Conservation (phyloP, 2,888 invertebrate species). For the Polyploca ridens region DNA sequence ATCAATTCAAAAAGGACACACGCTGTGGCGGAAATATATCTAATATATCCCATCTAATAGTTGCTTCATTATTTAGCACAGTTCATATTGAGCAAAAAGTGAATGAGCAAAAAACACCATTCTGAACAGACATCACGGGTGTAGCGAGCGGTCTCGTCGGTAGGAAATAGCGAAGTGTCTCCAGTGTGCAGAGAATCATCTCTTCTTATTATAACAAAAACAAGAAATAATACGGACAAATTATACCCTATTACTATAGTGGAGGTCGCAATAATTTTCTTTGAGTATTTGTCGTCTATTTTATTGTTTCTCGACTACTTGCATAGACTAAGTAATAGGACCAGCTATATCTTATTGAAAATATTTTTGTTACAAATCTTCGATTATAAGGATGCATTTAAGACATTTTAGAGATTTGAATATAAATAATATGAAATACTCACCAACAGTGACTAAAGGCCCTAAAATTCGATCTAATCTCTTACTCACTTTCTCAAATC, state of each 20-base stretch:
- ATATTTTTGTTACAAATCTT: too few relatives aligned
- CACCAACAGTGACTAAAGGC: too few relatives aligned
- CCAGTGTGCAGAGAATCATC: slow-evolving; percentile 4
- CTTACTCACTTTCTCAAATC: too few relatives aligned
- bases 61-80: slow-evolving; percentile 32
- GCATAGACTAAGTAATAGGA: too few relatives aligned
- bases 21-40: slow-evolving; percentile 40
- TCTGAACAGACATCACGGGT: neutral
- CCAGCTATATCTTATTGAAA: too few relatives aligned
- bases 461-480: too few relatives aligned
- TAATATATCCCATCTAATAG: slow-evolving; percentile 45
- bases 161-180: slow-evolving; percentile 3
- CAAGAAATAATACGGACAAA: slow-evolving; percentile 1
- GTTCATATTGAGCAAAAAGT: slow-evolving; percentile 30
- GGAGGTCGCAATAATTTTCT: neutral
- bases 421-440: too few relatives aligned
- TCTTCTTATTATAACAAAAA: neutral
- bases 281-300: neutral
- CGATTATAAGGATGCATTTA: too few relatives aligned
- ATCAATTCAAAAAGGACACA: slow-evolving; percentile 35
- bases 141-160: neutral
- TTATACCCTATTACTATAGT: slow-evolving; percentile 1
- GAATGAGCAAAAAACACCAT: slow-evolving; percentile 36
- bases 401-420: too few relatives aligned
- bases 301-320: too few relatives aligned